Percentiles rank a stretch among this genome's conserved stretches.
Conservation (phyloP, 2,113 vertebrate genomes). For the Trichomycterus rosablanca region DNA sequence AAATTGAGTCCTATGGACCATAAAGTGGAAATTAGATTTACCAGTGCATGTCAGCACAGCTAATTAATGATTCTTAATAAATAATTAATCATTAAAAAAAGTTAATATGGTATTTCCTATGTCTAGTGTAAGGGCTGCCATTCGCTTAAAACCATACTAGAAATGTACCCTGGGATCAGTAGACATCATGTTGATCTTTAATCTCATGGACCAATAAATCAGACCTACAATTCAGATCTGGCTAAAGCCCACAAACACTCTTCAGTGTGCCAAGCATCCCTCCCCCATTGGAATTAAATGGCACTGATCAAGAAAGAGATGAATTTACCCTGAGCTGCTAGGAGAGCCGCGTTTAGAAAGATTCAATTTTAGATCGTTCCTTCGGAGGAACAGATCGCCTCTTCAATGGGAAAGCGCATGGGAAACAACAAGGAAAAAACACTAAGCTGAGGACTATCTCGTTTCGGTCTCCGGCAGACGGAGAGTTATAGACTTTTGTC, state of each 20-base stretch:
- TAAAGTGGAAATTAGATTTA: no score
- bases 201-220: conserved; percentile 37
- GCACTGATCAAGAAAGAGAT: conserved; percentile 31
- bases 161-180: conserved; percentile 4
- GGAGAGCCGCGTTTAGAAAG: conserved; percentile 46
- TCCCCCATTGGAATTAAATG: conserved; percentile 25
- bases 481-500: conserved; percentile 54
- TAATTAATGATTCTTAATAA: conserved; percentile 8
- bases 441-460: conserved; percentile 39
- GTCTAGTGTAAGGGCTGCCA: background rate
- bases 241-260: conserved; percentile 21
- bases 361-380: conserved; percentile 51
- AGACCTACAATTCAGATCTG: conserved; percentile 25
- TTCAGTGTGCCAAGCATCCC: conserved; percentile 22
- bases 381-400: conserved; percentile 41
- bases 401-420: conserved; percentile 29
- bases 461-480: conserved; percentile 41
- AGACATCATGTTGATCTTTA: conserved; percentile 37
- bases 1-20: no score
- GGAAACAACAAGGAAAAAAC: conserved; percentile 36
- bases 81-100: background rate
- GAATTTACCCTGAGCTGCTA: conserved; percentile 45
- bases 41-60: background rate
- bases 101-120: no score
- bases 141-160: conserved; percentile 7